Evolutionary conservation across 1,140 invertebrate species (phyloP).

Genomic region (Temnothorax longispinosus): DNA sequence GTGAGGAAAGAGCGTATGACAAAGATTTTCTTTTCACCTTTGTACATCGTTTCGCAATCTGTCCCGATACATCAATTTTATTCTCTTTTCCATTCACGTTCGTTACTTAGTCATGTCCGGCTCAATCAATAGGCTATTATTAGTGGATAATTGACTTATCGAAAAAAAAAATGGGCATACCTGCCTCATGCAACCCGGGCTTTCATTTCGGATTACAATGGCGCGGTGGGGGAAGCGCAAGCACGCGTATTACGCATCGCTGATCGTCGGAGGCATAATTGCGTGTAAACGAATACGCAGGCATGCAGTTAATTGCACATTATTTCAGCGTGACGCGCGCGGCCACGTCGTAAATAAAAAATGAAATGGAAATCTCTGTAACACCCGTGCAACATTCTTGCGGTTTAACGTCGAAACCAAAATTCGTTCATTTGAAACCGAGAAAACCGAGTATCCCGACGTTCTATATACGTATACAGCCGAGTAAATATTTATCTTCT

Average conservation of each 20-base stretch:
- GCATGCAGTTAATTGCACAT: slow-evolving; percentile 48
- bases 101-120: slow-evolving; percentile 5
- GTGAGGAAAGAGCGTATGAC: not conserved
- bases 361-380: not conserved
- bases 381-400: not conserved
- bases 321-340: slow-evolving; percentile 3
- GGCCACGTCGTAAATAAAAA: not conserved
- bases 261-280: slow-evolving; percentile 33
- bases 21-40: slow-evolving; percentile 1
- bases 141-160: slow-evolving; percentile 42
- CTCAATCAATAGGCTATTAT: slow-evolving; percentile 11
- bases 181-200: not conserved
- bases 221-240: not conserved
- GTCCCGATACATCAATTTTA: not conserved
- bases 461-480: not conserved
- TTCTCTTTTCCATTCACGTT: not conserved
- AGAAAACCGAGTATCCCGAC: not conserved
- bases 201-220: slow-evolving; percentile 43
- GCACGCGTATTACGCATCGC: slow-evolving; percentile 27
- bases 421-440: slow-evolving; percentile 5
- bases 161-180: not conserved
- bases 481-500: not conserved
- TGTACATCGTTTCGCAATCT: not conserved
- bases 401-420: not conserved
- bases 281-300: slow-evolving; percentile 44